Conservation (phyloP, 1,140 invertebrate species). For the Caenorhabditis briggsae region DNA sequence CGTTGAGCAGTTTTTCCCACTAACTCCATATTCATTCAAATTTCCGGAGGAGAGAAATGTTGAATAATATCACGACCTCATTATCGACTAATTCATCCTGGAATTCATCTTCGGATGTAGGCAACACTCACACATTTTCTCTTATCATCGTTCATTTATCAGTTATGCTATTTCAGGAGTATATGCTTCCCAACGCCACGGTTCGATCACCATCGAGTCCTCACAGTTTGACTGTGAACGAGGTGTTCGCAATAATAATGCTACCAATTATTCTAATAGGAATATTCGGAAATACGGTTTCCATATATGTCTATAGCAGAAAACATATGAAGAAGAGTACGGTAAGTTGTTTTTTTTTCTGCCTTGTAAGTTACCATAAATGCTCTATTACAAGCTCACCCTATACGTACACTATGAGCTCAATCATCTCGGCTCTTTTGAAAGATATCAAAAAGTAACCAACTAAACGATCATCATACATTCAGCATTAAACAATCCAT, state of each 20-base stretch:
- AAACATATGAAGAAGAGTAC: constrained; percentile 44
- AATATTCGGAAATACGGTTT: constrained; percentile 29
- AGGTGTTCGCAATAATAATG: constrained; percentile 3
- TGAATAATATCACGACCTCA: background rate
- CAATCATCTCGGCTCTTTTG: no score
- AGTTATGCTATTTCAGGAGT: constrained; percentile 8
- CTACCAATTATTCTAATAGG: constrained; percentile 7
- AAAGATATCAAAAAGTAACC: no score
- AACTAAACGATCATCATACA: no score
- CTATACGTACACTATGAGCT: no score
- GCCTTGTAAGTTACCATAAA: no score
- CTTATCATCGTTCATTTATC: background rate
- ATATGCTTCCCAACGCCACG: constrained; percentile 8
- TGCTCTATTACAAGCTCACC: no score
- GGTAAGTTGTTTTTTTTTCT: background rate
- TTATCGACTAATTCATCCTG: background rate
- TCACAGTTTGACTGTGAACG: background rate
- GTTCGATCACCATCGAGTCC: background rate
- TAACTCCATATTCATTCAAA: background rate
- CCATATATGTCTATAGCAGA: constrained; percentile 14
- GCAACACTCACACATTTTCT: background rate
- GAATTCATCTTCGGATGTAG: background rate
- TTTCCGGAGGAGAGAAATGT: constrained; percentile 4
- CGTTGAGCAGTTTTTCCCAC: background rate
- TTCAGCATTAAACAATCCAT: no score